Base-by-base conservation (phyloP, 2,888 invertebrate species). In the Deilephila porcellus region DNA sequence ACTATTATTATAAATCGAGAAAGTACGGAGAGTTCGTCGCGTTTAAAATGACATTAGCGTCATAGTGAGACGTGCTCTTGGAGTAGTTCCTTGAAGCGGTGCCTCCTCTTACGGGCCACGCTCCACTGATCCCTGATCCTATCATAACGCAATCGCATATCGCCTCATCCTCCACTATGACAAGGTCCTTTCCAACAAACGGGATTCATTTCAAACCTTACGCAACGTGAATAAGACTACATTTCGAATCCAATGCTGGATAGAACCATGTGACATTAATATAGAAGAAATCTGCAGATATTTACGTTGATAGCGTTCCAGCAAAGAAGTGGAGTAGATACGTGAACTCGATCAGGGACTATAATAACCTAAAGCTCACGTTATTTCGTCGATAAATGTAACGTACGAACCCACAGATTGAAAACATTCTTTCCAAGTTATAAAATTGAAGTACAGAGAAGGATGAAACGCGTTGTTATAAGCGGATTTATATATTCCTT, bases 71-170 rank as follows among this genome's bases (percentile, higher is more conserved):
- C 86, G 86, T 86, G 88, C 83, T 81, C 80, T 80, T 81, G 83
- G 83, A 87, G 85, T 77, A 79, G 83, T 83, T 78, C 80, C 83
- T 87, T 79, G 83, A 80, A 86, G 85, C 87, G 67, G 52, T 67
- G 84, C 82, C 83, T 84, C 86, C 86, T 85, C 84, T 80, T 83
- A 83, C 83, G 83, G 84, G 82, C 83, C 86, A 89, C 88, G 94
- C 93, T 91, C 85, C 89, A 85, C 75, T 90, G 93, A 90, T 89
- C 89, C 86, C 94, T 90, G 93, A 94, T 94, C 94, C 94, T 92
- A 94, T 94, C 94, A 94, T 93, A 94, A 92, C 91, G 93, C 91
- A 93, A 93, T 94, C 90, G 91, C 90, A 93, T 92, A 90, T 90
- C 88, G 85, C 80, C 79, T 79, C 77, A 76, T 76, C 74, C 62